Evolutionary conservation across 2,888 invertebrate genomes (phyloP).

Genomic region (Gisinianus flammeolus): DNA sequence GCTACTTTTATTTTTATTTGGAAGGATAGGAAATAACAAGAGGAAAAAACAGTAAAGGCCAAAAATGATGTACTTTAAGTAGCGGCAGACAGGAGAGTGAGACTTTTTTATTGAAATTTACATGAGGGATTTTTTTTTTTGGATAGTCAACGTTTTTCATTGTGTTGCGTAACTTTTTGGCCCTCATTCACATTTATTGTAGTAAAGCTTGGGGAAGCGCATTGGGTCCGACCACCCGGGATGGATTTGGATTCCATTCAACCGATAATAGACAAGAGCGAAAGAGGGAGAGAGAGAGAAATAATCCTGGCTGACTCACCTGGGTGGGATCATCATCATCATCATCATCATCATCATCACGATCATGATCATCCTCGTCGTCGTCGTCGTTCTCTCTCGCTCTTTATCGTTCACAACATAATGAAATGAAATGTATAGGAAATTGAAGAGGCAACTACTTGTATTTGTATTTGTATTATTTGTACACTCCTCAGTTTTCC

Average conservation of each 20-base stretch:
- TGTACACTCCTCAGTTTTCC: not conserved
- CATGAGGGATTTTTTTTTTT: not conserved
- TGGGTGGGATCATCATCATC: constrained; percentile 29
- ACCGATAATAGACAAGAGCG: constrained; percentile 1
- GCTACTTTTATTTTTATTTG: too few species aligned
- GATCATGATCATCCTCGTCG: constrained; percentile 10
- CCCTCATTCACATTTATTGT: constrained; percentile 32
- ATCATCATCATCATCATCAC: constrained; percentile 9
- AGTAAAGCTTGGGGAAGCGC: too few species aligned
- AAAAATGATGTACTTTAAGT: not conserved
- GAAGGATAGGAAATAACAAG: too few species aligned
- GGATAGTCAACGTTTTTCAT: not conserved
- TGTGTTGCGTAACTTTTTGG: not conserved
- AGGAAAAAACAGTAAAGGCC: too few species aligned
- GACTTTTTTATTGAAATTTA: not conserved
- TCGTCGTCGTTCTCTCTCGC: too few species aligned
- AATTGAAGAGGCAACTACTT: not conserved
- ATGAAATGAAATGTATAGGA: not conserved
- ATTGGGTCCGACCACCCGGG: constrained; percentile 36
- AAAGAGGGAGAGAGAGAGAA: constrained; percentile 23
- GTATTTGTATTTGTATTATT: not conserved
- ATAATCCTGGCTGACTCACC: constrained; percentile 32
- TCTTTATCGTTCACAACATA: not conserved
- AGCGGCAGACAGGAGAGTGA: not conserved
- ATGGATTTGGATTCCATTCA: constrained; percentile 11